phyloP scores from a whole-genome alignment of 2,888 invertebrate species.

The Drosophila ezoana region DNA sequence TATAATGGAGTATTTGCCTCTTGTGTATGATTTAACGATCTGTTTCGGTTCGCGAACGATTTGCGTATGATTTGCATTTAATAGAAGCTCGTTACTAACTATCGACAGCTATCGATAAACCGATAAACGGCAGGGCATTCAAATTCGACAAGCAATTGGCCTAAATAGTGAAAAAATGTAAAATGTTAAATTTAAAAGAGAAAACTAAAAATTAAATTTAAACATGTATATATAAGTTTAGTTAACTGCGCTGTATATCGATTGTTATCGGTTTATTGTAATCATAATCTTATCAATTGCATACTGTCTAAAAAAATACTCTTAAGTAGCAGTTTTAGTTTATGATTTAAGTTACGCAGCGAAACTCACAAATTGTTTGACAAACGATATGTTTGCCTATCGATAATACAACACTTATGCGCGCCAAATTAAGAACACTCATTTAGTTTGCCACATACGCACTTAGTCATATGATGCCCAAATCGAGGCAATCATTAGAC shows the following conservation, averaged over 20 bases:
- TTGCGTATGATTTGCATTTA: conserved; percentile 75
- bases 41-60: conserved; percentile 42
- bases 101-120: conserved; percentile 69
- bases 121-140: conserved; percentile 48
- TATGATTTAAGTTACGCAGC: conserved; percentile 40
- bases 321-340: conserved; percentile 25
- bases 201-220: background rate
- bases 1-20: conserved; percentile 66
- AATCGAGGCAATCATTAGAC: conserved; percentile 66
- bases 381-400: conserved; percentile 21
- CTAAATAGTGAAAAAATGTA: conserved; percentile 6
- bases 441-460: conserved; percentile 5
- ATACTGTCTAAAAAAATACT: conserved; percentile 21
- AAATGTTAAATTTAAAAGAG: conserved; percentile 10
- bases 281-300: conserved; percentile 33
- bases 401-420: conserved; percentile 29
- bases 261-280: conserved; percentile 70
- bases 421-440: conserved; percentile 26
- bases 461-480: conserved; percentile 20
- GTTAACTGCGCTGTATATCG: conserved; percentile 57
- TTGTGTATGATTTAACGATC: conserved; percentile 69
- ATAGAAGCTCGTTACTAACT: conserved; percentile 68
- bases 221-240: conserved; percentile 37
- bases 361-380: conserved; percentile 59
- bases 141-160: conserved; percentile 67